Evolutionary conservation across 2,888 invertebrate species (phyloP).

Genomic region (Noctua comes): DNA sequence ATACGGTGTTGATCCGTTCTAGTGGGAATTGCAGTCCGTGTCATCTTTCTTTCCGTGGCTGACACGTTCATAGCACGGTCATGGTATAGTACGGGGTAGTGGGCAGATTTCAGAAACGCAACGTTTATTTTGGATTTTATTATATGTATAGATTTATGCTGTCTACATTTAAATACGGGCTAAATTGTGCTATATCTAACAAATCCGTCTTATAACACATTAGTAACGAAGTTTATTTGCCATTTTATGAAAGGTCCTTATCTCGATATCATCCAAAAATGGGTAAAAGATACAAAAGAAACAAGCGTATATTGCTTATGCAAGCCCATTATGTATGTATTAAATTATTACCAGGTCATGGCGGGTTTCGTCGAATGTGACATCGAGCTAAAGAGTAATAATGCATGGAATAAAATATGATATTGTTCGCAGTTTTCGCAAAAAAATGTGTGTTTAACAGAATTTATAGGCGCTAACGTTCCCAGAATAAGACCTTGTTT

Average conservation of each 20-base stretch:
- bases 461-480: neutral
- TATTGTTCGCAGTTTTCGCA: neutral
- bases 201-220: neutral
- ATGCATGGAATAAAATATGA: constrained; percentile 22
- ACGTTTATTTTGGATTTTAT: neutral
- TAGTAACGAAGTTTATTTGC: neutral
- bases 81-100: too few species aligned
- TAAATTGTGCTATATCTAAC: neutral
- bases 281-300: neutral
- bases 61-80: too few species aligned
- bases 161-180: neutral
- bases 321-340: constrained; percentile 19
- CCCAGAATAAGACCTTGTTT: neutral
- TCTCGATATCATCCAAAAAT: neutral
- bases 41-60: too few species aligned
- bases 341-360: constrained; percentile 27
- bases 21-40: too few species aligned
- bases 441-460: neutral
- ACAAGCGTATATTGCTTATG: neutral
- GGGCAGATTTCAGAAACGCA: neutral
- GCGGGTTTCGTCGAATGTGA: constrained; percentile 23
- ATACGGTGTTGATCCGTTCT: too few species aligned
- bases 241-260: too few species aligned
- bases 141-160: neutral
- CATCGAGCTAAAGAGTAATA: constrained; percentile 10